Evolutionary conservation across 2,888 invertebrate species (phyloP).

Genomic region (Eupithecia exiguata): DNA sequence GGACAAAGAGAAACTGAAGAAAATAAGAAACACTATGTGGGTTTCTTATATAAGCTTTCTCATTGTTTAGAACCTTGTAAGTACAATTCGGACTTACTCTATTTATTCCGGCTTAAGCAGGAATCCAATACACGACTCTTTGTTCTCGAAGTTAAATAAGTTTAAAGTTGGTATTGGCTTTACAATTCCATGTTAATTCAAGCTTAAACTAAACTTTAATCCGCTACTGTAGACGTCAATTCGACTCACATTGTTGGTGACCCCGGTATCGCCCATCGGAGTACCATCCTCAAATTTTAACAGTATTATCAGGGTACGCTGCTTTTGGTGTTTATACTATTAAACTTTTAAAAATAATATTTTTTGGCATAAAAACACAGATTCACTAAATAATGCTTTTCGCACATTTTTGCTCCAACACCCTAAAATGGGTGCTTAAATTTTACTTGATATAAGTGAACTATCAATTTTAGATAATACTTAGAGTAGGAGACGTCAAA

Average conservation of each 20-base stretch:
- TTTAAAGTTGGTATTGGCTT: constrained; percentile 32
- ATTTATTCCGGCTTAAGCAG: constrained; percentile 25
- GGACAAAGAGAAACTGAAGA: not conserved
- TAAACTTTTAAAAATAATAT: too few species aligned
- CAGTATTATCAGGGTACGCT: not conserved
- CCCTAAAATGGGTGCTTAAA: too few species aligned
- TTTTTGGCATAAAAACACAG: too few species aligned
- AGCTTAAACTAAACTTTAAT: constrained; percentile 3
- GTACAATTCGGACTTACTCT: not conserved
- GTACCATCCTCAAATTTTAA: not conserved
- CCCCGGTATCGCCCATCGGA: not conserved
- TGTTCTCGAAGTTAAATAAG: constrained; percentile 41
- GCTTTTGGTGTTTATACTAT: too few species aligned
- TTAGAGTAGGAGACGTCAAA: too few species aligned
- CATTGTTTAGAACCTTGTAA: not conserved
- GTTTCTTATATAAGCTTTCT: not conserved
- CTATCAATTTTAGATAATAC: too few species aligned
- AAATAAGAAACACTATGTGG: not conserved
- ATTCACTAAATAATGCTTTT: too few species aligned
- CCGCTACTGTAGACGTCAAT: not conserved
- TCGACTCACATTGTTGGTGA: not conserved
- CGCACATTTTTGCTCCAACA: too few species aligned
- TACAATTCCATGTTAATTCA: constrained; percentile 17
- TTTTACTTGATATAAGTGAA: too few species aligned
- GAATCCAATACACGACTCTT: constrained; percentile 38